Percentiles rank a stretch among this genome's conserved stretches.
Evolutionary conservation across 1,140 invertebrate species (phyloP).

Genomic region (Zaprionus taronus): DNA sequence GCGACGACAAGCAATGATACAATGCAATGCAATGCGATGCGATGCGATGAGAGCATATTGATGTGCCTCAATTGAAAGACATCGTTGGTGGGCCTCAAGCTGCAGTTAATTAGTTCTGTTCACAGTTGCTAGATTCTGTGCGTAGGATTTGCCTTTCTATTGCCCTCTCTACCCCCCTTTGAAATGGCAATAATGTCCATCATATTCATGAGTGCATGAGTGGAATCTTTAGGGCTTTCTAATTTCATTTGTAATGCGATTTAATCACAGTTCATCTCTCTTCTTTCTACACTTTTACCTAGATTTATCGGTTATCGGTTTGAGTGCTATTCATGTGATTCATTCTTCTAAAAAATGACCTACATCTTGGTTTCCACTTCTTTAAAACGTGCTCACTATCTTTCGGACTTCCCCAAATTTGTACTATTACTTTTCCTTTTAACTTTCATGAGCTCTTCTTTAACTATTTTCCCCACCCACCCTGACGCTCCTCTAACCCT

Average conservation of each 20-base stretch:
- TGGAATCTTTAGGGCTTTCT: not conserved
- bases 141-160: not conserved
- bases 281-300: too few species aligned
- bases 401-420: too few species aligned
- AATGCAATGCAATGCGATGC: not conserved
- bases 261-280: too few species aligned
- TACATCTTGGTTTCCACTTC: too few species aligned
- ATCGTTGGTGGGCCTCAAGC: slow-evolving; percentile 54
- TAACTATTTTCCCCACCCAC: too few species aligned
- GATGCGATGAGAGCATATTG: slow-evolving; percentile 50
- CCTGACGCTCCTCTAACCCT: too few species aligned
- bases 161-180: not conserved
- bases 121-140: slow-evolving; percentile 25
- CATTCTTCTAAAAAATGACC: too few species aligned
- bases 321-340: too few species aligned
- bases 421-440: too few species aligned
- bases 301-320: too few species aligned
- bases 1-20: not conserved
- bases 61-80: slow-evolving; percentile 68
- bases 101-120: slow-evolving; percentile 59
- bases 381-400: too few species aligned
- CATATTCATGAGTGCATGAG: not conserved
- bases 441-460: too few species aligned
- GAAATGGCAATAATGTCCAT: not conserved
- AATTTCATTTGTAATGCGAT: not conserved